phyloP scores from a whole-genome alignment of 1,140 invertebrate genomes.

The Drosophila dunni region DNA sequence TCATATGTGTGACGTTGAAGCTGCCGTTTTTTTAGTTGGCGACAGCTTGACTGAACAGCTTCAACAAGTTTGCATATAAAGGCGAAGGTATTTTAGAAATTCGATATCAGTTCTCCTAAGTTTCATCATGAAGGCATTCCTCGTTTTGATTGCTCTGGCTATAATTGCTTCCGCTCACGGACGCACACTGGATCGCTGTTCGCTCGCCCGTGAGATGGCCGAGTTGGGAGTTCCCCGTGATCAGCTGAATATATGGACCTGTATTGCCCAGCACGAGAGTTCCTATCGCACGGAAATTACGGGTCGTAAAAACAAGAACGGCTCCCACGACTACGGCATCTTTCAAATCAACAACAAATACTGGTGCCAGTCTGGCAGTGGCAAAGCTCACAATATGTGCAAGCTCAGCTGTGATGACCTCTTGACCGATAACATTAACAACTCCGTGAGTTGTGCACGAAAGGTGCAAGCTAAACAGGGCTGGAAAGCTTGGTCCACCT shows the following conservation, averaged over 20 bases:
- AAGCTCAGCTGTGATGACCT: constrained; percentile 42
- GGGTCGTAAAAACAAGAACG: constrained; percentile 55
- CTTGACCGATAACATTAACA: constrained; percentile 49
- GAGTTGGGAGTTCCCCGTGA: constrained; percentile 47
- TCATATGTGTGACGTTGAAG: not conserved
- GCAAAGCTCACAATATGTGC: constrained; percentile 52
- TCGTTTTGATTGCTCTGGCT: constrained; percentile 49
- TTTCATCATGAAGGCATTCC: constrained; percentile 50
- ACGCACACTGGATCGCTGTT: constrained; percentile 69
- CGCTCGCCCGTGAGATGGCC: constrained; percentile 68
- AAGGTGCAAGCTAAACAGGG: constrained; percentile 50
- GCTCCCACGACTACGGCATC: constrained; percentile 68
- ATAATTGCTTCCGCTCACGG: constrained; percentile 38
- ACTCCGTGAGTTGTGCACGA: constrained; percentile 59
- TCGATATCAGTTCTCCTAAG: constrained; percentile 19
- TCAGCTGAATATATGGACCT: constrained; percentile 48
- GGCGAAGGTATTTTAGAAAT: not conserved
- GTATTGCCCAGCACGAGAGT: constrained; percentile 60
- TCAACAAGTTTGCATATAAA: constrained; percentile 57
- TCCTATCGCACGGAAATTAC: constrained; percentile 47
- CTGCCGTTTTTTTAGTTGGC: constrained; percentile 15
- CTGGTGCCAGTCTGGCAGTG: constrained; percentile 66
- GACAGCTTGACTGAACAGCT: not conserved
- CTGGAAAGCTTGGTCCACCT: constrained; percentile 63
- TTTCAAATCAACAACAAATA: constrained; percentile 76